A percentile compares a stretch with the other conserved stretches of the same genome.
Conservation (phyloP, 53 echinoderm and acorn worm species). For the Antedon mediterranea region DNA sequence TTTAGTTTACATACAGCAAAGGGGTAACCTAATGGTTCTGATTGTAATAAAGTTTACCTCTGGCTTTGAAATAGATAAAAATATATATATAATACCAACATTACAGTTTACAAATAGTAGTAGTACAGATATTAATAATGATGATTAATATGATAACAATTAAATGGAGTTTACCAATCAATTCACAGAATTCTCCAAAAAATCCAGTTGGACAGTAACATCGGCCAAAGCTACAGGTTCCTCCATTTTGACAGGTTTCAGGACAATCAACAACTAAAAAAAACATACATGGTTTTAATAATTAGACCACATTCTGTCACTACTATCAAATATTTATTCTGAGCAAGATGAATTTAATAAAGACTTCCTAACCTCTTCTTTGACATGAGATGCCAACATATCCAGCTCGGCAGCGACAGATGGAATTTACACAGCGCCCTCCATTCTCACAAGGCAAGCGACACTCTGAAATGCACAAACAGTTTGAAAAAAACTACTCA, state of each 20-base stretch:
- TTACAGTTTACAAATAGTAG: too few species aligned
- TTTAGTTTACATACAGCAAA: too few species aligned
- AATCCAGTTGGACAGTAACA: conserved; percentile 35
- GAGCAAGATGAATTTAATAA: too few species aligned
- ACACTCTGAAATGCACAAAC: conserved; percentile 27
- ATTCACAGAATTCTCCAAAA: conserved; percentile 32
- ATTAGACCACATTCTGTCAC: too few species aligned
- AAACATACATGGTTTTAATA: neutral
- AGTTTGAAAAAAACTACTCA: too few species aligned
- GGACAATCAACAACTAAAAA: conserved; percentile 4
- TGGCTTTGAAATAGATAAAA: too few species aligned
- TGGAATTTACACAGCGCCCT: conserved; percentile 45
- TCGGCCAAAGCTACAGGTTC: conserved; percentile 26
- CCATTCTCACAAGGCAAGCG: conserved; percentile 53
- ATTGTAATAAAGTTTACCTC: too few species aligned
- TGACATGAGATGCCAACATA: conserved; percentile 58
- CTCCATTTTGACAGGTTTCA: conserved; percentile 44
- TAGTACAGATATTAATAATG: too few species aligned
- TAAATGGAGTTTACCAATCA: conserved; percentile 23
- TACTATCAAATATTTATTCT: too few species aligned
- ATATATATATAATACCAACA: too few species aligned
- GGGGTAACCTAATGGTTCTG: too few species aligned
- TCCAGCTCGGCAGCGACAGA: conserved; percentile 41
- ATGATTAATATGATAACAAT: neutral
- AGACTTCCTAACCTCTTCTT: conserved; percentile 23